Percentiles rank a stretch among this genome's conserved stretches.
Evolutionary conservation across 2,797 vertebrate species (phyloP).

Genomic region (Garrulus glandarius): DNA sequence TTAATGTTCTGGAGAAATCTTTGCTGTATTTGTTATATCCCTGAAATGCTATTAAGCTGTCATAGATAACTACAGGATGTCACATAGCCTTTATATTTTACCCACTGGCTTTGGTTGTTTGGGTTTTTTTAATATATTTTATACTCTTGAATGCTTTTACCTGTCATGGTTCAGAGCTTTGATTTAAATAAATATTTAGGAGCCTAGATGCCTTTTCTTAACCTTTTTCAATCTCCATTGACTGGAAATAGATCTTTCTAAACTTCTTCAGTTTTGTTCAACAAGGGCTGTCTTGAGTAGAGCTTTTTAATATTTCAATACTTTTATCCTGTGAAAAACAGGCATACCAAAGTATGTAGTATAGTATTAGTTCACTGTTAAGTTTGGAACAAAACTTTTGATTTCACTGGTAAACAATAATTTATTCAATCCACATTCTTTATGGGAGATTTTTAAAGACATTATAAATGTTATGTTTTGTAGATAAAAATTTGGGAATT

Average conservation of each 20-base stretch:
- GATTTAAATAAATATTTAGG: slow-evolving; percentile 16
- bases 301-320: not conserved
- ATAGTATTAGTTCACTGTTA: not conserved
- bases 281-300: not conserved
- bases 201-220: not conserved
- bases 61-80: not conserved
- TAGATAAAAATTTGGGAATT: not conserved
- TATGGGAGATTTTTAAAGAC: not conserved
- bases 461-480: not conserved
- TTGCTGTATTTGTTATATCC: not conserved
- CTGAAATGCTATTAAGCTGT: not conserved
- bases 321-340: not conserved
- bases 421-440: not conserved
- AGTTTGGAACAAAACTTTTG: not conserved
- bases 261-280: not conserved
- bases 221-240: not conserved
- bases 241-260: not conserved
- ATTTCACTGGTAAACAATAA: not conserved
- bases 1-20: not conserved
- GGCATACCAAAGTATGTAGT: not conserved
- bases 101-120: not conserved
- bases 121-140: not conserved
- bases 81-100: not conserved
- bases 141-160: not conserved
- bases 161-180: not conserved